A percentile compares a stretch with the other conserved stretches of the same genome.
Conservation (phyloP, 2,797 vertebrate genomes). For the Hydrolagus colliei region DNA sequence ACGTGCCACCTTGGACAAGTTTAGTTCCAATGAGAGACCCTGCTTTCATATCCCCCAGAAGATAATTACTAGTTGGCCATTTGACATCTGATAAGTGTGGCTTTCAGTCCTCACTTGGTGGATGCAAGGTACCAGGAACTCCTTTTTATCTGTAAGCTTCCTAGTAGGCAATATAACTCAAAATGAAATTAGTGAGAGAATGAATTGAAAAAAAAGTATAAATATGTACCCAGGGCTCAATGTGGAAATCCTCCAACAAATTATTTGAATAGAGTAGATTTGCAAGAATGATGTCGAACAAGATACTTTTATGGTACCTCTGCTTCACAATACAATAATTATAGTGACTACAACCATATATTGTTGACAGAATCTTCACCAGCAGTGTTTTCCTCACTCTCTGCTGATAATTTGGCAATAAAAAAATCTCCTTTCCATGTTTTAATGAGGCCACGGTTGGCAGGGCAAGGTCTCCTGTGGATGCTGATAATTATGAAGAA, state of each 20-base stretch:
- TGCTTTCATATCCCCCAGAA: too few relatives aligned
- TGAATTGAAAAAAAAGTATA: background rate
- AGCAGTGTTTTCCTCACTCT: background rate
- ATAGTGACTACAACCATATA: background rate
- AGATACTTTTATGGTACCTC: background rate
- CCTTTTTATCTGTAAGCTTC: too few relatives aligned
- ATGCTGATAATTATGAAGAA: background rate
- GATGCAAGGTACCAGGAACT: too few relatives aligned
- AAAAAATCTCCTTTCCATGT: background rate
- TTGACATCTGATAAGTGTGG: too few relatives aligned
- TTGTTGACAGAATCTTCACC: background rate
- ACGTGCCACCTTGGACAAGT: too few relatives aligned
- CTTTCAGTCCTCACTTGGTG: too few relatives aligned
- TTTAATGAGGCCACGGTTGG: too few relatives aligned
- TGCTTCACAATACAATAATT: background rate
- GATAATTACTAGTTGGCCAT: too few relatives aligned
- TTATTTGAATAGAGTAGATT: background rate
- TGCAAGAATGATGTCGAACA: background rate
- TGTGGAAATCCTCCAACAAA: background rate
- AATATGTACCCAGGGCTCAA: background rate
- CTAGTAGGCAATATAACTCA: too few relatives aligned
- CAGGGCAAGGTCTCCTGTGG: background rate
- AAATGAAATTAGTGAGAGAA: too few relatives aligned
- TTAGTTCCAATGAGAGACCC: too few relatives aligned
- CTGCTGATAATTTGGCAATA: slow-evolving; percentile 1